Conservation (phyloP, 2,113 vertebrate species). For the Urocolius indicus region DNA sequence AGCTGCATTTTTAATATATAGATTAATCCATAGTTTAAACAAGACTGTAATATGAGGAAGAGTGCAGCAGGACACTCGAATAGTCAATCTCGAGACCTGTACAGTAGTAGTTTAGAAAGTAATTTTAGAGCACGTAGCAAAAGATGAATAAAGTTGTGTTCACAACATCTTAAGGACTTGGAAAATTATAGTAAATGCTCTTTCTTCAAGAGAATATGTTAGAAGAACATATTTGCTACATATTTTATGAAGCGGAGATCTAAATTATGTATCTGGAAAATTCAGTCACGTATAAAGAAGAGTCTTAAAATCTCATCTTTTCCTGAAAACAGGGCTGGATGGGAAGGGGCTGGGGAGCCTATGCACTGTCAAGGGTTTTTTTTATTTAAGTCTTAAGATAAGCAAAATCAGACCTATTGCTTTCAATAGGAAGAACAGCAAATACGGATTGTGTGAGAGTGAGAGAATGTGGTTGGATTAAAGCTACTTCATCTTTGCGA, state of each 20-base stretch:
- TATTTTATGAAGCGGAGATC: background rate
- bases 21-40: background rate
- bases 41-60: background rate
- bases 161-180: background rate
- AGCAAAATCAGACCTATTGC: background rate
- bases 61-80: background rate
- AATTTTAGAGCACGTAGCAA: background rate
- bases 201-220: background rate
- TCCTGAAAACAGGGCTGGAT: background rate
- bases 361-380: background rate
- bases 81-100: background rate
- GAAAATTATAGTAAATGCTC: background rate
- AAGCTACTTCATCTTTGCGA: background rate
- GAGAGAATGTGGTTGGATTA: background rate
- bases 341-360: background rate
- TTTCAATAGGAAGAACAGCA: background rate
- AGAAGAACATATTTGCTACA: background rate
- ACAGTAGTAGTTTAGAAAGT: background rate
- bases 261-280: background rate
- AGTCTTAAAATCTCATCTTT: background rate
- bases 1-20: background rate
- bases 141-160: background rate
- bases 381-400: background rate
- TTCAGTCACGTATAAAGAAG: background rate
- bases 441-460: background rate